phyloP scores from a whole-genome alignment of 2,888 invertebrate genomes.

The Lathronympha strigana region DNA sequence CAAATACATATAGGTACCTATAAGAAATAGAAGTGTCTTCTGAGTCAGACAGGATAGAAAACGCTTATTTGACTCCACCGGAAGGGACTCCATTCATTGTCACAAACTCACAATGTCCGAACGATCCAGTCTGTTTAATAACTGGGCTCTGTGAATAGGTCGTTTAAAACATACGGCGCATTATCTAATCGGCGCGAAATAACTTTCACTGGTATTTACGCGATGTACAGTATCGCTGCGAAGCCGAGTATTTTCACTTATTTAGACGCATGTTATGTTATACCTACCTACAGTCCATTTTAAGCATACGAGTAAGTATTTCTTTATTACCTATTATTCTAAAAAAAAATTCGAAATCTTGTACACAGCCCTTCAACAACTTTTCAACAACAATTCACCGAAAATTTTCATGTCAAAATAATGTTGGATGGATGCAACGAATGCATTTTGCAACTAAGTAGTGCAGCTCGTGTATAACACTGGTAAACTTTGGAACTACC shows the following conservation, averaged over 20 bases:
- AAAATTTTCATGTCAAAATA: too few species aligned
- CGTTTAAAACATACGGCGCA: conserved; percentile 8
- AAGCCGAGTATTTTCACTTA: neutral
- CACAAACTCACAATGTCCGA: conserved; percentile 24
- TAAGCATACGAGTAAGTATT: too few species aligned
- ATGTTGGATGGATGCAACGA: too few species aligned
- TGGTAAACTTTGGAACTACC: too few species aligned
- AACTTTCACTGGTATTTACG: conserved; percentile 7
- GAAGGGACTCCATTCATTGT: conserved; percentile 20
- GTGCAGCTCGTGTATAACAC: too few species aligned
- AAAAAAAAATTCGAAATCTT: too few species aligned
- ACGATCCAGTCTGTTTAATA: conserved; percentile 21
- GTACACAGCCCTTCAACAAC: too few species aligned
- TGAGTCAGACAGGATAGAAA: neutral
- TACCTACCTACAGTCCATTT: too few species aligned
- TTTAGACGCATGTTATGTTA: too few species aligned
- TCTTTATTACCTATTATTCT: too few species aligned
- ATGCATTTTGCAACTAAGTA: too few species aligned
- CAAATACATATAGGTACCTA: neutral
- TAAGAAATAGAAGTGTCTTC: neutral
- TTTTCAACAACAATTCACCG: too few species aligned
- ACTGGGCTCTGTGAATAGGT: conserved; percentile 26
- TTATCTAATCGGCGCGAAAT: neutral
- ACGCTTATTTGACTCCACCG: conserved; percentile 5
- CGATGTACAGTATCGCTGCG: neutral